Evolutionary conservation across 2,797 vertebrate genomes (phyloP), one percentile per base, ranked within the genome.

Genomic region (Allobates femoralis): DNA sequence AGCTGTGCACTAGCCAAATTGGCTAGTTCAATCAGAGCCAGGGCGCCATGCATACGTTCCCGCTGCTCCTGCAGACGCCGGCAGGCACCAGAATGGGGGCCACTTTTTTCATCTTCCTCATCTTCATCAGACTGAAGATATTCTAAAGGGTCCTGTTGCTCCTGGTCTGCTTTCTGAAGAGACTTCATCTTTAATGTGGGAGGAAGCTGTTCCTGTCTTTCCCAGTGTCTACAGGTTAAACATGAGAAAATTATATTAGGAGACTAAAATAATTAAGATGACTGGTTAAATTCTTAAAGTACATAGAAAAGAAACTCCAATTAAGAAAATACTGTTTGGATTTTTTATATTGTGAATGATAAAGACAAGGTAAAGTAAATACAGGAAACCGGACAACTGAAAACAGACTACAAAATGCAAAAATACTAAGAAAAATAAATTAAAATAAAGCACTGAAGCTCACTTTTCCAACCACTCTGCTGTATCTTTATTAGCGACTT

Each of bases 381-480:
- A 46, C n/a, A n/a, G n/a, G 7, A 46, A 11, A 46, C 7, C 41
- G 11, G 11, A 11, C 41, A 46, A 46, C 6, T 46, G 41, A 46
- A 46, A 46, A 11, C 41, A 11, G 41, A 46, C 6, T 11, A 46
- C 41, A 46, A 46, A 46, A 46, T 46, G 7, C 41, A 8, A 46
- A 46, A 8, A 10, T 46, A 0, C 41, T 46, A 21, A 6, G 55
- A 56, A 7, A 81, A 53, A n/a, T 58, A n/a, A 58, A 56, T 1
- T n/a, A n/a, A n/a, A 64, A 16, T 15, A 62, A 3, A 11, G 12
- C 73, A 92, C 0, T 14, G 11, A 41, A 14, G 14, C 97, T 96
- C 94, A 99, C 98, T 97, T 99, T 80, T 96, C 94, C 89, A 99
- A 94, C 98, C 98, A 99, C 89, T 99, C 98, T 0, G 97, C 97